Base-by-base conservation (phyloP, 1,140 invertebrate genomes). In the Pentalonia nigronervosa region DNA sequence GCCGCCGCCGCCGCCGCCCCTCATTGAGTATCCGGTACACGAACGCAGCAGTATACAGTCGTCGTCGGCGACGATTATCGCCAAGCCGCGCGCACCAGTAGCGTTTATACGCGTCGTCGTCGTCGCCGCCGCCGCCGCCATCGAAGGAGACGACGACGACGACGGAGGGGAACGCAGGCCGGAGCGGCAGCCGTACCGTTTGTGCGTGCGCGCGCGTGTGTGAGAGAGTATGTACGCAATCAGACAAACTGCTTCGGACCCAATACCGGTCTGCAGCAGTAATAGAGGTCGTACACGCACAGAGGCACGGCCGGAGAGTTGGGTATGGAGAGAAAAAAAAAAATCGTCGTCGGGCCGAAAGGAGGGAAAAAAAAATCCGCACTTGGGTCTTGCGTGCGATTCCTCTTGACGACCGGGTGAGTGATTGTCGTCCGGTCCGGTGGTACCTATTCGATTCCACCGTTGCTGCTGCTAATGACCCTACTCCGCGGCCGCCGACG, bases 1-100 rank as follows among this genome's bases (percentile, higher is more conserved):
- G 91, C 91, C 47, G 47, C 47, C 91, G 91, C 45, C 25, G 76
- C 81, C 81, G 36, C 83, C 83, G 20, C 47, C 47, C 30, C 91
- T 93, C 91, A 93, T 93, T 93, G 91, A 93, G 81, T 56, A 93
- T 93, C 91, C 91, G 81, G 81, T 36, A 86, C 91, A 93, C 91
- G 91, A 41, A 93, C 91, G 48, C 50, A n/a, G 86, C 25, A 48
- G 34, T n/a, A 30, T 81, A 8, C 30, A 20, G 48, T 53, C 7
- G 88, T 89, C 8, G 87, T 89, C 14, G 91, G 91, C 76, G 76
- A 84, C 91, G 91, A 92, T 91, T 91, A 91, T 91, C 67, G 23
- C 56, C 90, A 36, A 50, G 30, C 90, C 30, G 4, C 67, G 48
- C 36, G 2, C 48, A 53, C 48, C n/a, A 50, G 86, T 50, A 48